Percentiles rank a stretch among this genome's conserved stretches.
Conservation (phyloP, 1,140 invertebrate species). For the Diabrotica virgifera region DNA sequence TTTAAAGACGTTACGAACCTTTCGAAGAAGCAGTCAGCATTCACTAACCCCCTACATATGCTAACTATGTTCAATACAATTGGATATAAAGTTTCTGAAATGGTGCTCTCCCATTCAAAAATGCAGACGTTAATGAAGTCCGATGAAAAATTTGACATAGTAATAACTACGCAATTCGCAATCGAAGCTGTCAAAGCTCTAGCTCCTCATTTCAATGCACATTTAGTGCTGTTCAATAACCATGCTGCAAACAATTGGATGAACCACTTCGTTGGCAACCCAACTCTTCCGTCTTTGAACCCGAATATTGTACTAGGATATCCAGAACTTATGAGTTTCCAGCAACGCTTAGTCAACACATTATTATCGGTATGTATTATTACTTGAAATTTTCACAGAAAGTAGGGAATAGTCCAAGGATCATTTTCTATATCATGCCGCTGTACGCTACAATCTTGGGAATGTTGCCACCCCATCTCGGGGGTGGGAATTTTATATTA, state of each 20-base stretch:
- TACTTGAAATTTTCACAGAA: too few species aligned
- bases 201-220: conserved; percentile 60
- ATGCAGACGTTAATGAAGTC: conserved; percentile 29
- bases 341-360: conserved; percentile 49
- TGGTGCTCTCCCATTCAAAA: conserved; percentile 23
- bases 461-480: too few species aligned
- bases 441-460: too few species aligned
- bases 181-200: conserved; percentile 65
- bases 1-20: too few species aligned
- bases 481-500: too few species aligned
- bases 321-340: conserved; percentile 49
- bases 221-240: conserved; percentile 55
- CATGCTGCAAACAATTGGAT: conserved; percentile 35
- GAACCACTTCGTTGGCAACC: conserved; percentile 47
- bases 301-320: conserved; percentile 41
- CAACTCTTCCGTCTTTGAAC: conserved; percentile 46
- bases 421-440: too few species aligned
- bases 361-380: too few species aligned
- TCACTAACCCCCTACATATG: too few species aligned
- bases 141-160: conserved; percentile 57
- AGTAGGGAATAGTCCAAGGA: too few species aligned
- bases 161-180: conserved; percentile 66
- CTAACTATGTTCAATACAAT: conserved; percentile 20
- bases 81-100: conserved; percentile 40
- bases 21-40: too few species aligned